phyloP scores from a whole-genome alignment of 2,113 vertebrate species.

The Echinops telfairi region DNA sequence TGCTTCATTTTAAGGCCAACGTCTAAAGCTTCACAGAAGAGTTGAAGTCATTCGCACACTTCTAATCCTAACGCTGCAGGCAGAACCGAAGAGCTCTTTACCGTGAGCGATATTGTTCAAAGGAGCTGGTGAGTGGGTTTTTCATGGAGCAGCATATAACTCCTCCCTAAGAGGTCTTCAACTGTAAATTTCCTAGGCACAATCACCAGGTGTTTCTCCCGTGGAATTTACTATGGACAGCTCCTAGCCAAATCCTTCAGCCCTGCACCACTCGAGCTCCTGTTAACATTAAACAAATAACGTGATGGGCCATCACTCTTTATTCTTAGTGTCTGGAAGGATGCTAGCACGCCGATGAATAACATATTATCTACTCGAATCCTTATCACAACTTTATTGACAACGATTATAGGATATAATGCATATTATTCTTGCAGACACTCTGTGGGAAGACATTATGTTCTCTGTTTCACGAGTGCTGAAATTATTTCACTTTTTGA shows the following conservation, averaged over 20 bases:
- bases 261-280: background rate
- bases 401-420: background rate
- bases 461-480: background rate
- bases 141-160: background rate
- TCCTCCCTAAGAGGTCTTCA: background rate
- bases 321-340: background rate
- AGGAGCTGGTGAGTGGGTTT: background rate
- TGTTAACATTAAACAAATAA: background rate
- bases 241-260: background rate
- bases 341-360: background rate
- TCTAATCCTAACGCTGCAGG: background rate
- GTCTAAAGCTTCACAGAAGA: constrained; percentile 8
- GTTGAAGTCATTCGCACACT: background rate
- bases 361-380: background rate
- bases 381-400: background rate
- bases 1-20: background rate
- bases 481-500: background rate
- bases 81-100: background rate
- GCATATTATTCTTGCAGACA: background rate
- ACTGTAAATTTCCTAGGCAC: too few species aligned
- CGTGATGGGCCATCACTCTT: background rate
- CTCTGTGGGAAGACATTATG: background rate
- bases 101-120: background rate
- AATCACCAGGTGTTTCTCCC: background rate
- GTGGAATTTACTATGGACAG: background rate